phyloP scores from a whole-genome alignment of 2,888 invertebrate species.

The Sylvicola cinctus region DNA sequence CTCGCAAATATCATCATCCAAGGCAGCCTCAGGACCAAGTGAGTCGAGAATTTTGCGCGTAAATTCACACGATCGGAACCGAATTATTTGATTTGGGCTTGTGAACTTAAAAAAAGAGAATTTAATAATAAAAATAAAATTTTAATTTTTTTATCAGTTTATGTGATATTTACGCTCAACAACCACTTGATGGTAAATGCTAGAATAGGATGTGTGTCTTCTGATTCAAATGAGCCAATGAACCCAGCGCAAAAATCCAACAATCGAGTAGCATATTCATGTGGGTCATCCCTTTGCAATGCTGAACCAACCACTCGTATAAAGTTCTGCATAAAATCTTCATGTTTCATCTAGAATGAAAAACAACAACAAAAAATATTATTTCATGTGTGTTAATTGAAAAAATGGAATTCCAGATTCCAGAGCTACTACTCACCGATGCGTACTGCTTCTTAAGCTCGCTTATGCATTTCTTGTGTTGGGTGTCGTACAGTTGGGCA shows the following conservation, averaged over 20 bases:
- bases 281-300: conserved; percentile 43
- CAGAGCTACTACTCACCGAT: too few species aligned
- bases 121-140: conserved; percentile 3
- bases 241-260: conserved; percentile 53
- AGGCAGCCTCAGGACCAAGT: conserved; percentile 51
- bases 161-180: conserved; percentile 13
- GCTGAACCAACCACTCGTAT: conserved; percentile 39
- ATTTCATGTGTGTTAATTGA: too few species aligned
- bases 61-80: conserved; percentile 59
- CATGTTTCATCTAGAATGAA: conserved; percentile 29
- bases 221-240: conserved; percentile 35
- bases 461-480: too few species aligned
- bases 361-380: too few species aligned
- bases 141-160: neutral
- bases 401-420: too few species aligned
- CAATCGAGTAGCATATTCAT: conserved; percentile 43
- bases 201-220: conserved; percentile 21
- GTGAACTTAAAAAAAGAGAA: conserved; percentile 20
- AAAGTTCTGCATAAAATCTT: conserved; percentile 40
- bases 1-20: conserved; percentile 58
- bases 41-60: conserved; percentile 52
- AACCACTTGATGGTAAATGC: conserved; percentile 17
- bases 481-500: too few species aligned
- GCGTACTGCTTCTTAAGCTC: too few species aligned
- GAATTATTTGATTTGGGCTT: conserved; percentile 29